Conservation (phyloP, 2,888 invertebrate genomes). For the Halocaridina rubra region DNA sequence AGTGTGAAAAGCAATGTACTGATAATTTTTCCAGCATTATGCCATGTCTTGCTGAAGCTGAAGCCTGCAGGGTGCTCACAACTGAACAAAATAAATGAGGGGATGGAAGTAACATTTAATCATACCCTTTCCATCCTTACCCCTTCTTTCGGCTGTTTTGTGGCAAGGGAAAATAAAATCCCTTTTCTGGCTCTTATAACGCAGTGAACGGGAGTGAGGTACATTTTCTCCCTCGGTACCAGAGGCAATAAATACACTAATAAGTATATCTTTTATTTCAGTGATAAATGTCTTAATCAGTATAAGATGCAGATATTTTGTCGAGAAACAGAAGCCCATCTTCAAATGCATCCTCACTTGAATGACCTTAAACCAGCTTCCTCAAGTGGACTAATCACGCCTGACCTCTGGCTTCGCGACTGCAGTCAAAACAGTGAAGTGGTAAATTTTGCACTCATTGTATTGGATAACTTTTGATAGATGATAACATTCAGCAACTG, state of each 20-base stretch:
- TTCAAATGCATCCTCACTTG: conserved; percentile 83
- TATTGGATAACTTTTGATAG: too few species aligned
- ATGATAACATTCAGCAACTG: too few species aligned
- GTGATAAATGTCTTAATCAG: conserved; percentile 93
- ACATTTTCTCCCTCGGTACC: background rate
- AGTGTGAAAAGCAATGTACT: too few species aligned
- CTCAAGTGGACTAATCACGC: conserved; percentile 78
- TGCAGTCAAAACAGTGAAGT: conserved; percentile 69
- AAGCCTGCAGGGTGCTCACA: too few species aligned
- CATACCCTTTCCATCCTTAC: too few species aligned
- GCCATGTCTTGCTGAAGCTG: too few species aligned
- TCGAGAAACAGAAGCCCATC: conserved; percentile 90
- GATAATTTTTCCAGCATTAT: too few species aligned
- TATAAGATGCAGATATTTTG: conserved; percentile 98
- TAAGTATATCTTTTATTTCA: conserved; percentile 71
- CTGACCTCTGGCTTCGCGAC: conserved; percentile 89
- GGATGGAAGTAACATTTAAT: too few species aligned
- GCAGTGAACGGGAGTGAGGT: background rate
- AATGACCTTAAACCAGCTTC: conserved; percentile 67
- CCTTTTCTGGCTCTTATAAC: background rate
- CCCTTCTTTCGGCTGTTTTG: too few species aligned
- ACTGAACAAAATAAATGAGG: too few species aligned
- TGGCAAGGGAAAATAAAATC: too few species aligned
- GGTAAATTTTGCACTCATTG: too few species aligned
- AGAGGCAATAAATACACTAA: background rate